Base-by-base conservation (phyloP, 2,113 vertebrate species). In the Macquaria australasica region DNA sequence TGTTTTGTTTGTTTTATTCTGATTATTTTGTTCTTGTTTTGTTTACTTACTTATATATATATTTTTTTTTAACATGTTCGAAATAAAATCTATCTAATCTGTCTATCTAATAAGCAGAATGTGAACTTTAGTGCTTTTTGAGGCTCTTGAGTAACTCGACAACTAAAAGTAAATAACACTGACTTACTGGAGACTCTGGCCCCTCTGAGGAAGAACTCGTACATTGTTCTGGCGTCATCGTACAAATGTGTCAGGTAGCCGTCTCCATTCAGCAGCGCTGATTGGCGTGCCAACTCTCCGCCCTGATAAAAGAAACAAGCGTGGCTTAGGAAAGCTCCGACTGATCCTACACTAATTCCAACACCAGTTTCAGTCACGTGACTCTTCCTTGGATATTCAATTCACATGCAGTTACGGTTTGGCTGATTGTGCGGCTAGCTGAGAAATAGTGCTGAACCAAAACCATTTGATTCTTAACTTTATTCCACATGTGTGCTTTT, bases 181-280 rank as follows among this genome's bases (percentile, higher is more conserved):
- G 34, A 94, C 97, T 96, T 95, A 99, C 97, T 96, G 89, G 98
- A 99, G 75, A 97, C 90, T 39, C 94, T 90, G 16, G 95, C 3
- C 0, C 98, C 98, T 88, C 97, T 95, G 69, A 96, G 96, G 88
- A 99, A 97, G 59, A 94, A 69, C 25, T 99, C 98, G 8, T 98
- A 98, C 55, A 79, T 41, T 0, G 98, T 99, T 88, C 58, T 96
- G 85, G 97, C 96, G 0, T 99, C 98, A 0, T 97, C 96, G 0
- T 97, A 99, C 79, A 95, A 92, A 86, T 91, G 95, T 0, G 53
- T 45, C 77, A 99, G 0, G 0, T 63, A 88, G 20, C 92, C 86
- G 0, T 96, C 95, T 0, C 85, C 95, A 0, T 91, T 94, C 50
- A 96, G 85, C 1, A 98, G 74, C 0, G 82, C 60, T 0, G 97